phyloP scores from a whole-genome alignment of 2,797 vertebrate genomes.

The Onychomys torridus region DNA sequence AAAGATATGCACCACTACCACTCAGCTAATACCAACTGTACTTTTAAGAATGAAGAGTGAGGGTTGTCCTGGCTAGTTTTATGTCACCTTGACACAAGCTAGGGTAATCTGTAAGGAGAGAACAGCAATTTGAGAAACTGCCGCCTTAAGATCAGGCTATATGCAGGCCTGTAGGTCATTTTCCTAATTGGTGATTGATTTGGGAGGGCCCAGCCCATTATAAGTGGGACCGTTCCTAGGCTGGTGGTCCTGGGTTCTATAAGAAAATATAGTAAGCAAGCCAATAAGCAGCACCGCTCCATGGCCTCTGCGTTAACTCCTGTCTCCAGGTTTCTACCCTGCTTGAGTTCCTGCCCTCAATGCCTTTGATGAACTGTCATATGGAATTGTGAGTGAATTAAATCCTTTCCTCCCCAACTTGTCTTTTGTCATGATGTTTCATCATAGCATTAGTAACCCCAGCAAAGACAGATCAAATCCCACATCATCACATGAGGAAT shows the following conservation, averaged over 20 bases:
- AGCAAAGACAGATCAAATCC: not conserved
- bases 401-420: not conserved
- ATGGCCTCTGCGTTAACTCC: not conserved
- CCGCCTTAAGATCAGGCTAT: not conserved
- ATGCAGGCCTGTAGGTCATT: not conserved
- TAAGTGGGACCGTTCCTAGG: not conserved
- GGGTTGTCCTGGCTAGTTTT: not conserved
- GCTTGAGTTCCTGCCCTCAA: not conserved
- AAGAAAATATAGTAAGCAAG: not conserved
- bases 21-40: not conserved
- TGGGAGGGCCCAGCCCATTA: not conserved
- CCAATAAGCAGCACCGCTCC: not conserved
- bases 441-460: not conserved
- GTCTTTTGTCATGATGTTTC: not conserved
- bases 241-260: not conserved
- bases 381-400: not conserved
- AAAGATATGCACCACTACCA: not conserved
- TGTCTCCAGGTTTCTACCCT: too few relatives aligned
- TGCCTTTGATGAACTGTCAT: not conserved
- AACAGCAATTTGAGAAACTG: not conserved
- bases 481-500: too few relatives aligned
- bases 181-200: not conserved
- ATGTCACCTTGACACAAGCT: not conserved
- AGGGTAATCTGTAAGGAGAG: not conserved
- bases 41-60: not conserved